Evolutionary conservation across 1,140 invertebrate genomes (phyloP), one percentile per base, ranked within the genome.

Genomic region (Temnothorax longispinosus): DNA sequence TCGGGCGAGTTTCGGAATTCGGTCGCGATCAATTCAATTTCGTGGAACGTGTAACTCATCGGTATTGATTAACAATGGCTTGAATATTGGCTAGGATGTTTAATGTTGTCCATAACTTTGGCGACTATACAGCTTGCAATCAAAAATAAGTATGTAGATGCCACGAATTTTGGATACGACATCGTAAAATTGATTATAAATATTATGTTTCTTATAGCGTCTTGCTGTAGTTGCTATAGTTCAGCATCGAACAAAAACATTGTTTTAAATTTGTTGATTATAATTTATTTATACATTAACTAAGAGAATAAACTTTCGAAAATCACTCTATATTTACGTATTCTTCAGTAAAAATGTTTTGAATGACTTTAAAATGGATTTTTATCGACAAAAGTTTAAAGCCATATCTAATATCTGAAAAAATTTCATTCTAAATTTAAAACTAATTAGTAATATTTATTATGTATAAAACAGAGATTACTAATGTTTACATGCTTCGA

Each of bases 141-240:
- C 13, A 38, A 65, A 78, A 77, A 60, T 27, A 50, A 52, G 13
- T 35, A 50, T 60, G 11, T 27, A 1, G 2, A 64, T 21, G 38
- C n/a, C 6, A 38, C 21, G 35, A 0, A 44, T 44, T 65, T 32
- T 11, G 27, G 21, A 65, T 65, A 15, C 3, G 2, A 44, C 27
- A 18, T 47, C 18, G 18, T 78, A 75, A 67, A 56, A 64, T 78
- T 47, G 27, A 65, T 65, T 65, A 10, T 18, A 15, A 65, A 47
- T 18, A 18, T 62, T 47, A 13, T 3, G 41, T 64, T 78, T 64
- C 5, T 60, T 35, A 65, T 65, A 44, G 15, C 41, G 2, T 27
- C 18, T 78, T 65, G 27, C 18, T n/a, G n/a, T 21, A 35, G 18
- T 78, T 65, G 27, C 18, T n/a, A 13, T 21, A 35, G 18, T 64